Evolutionary conservation across 1,140 invertebrate genomes (phyloP).

Genomic region (Lepidurus apus): DNA sequence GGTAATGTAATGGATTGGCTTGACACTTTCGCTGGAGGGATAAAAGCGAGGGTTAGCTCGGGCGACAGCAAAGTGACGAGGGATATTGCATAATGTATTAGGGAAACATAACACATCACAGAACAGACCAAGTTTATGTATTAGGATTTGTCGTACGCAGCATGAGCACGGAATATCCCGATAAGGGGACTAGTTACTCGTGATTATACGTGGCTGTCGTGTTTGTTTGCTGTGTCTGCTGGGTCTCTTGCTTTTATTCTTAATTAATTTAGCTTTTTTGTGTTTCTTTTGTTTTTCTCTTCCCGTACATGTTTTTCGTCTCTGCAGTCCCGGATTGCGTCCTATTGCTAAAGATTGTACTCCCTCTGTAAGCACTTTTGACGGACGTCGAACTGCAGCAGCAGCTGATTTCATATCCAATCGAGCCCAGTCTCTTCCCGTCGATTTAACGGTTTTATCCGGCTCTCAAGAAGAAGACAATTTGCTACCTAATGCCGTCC

Average conservation of each 20-base stretch:
- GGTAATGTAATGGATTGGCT: conserved; percentile 18
- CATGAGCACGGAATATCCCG: too few relatives aligned
- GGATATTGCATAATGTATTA: conserved; percentile 20
- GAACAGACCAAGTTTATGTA: background rate
- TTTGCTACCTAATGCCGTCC: background rate
- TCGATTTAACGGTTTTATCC: conserved; percentile 2
- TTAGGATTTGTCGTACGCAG: background rate
- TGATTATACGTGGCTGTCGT: background rate
- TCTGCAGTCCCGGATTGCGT: background rate
- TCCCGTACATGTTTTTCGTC: background rate
- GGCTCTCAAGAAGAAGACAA: conserved; percentile 10
- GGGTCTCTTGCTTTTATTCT: background rate
- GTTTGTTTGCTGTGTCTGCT: background rate
- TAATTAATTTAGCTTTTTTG: background rate
- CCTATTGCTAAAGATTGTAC: background rate
- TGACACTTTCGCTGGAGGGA: background rate
- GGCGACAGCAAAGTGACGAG: conserved; percentile 9
- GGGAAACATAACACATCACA: background rate
- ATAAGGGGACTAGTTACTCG: too few relatives aligned
- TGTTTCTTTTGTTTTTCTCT: background rate
- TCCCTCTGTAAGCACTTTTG: background rate
- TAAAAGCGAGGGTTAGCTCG: background rate
- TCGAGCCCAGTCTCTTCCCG: background rate
- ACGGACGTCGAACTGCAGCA: background rate
- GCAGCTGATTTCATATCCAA: background rate